These are phyloP conservation scores for Equus przewalskii DNA, from an alignment of 2,113 vertebrate species.

Conservation along the genomic window DNA sequence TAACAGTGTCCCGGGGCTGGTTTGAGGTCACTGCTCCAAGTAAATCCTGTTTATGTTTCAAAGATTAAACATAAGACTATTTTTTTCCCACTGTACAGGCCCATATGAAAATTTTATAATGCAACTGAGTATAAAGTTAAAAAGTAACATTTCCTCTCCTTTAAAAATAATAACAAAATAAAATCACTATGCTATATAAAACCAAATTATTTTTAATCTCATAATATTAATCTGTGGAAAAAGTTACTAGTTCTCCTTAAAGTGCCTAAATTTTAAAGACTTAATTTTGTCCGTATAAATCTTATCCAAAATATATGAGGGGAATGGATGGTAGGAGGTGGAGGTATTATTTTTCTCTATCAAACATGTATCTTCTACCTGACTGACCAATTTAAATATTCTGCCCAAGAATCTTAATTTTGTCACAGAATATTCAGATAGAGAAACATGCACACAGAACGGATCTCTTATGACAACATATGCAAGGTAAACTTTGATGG, in stretches of 20 bases:
- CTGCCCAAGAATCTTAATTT: slow-evolving; percentile 13
- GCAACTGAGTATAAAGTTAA: slow-evolving; percentile 73
- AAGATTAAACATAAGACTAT: not conserved
- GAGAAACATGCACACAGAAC: slow-evolving; percentile 64
- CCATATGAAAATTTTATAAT: slow-evolving; percentile 33
- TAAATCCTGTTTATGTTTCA: not conserved
- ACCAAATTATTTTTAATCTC: slow-evolving; percentile 59
- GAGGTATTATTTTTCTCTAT: slow-evolving; percentile 24
- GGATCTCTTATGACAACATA: not conserved
- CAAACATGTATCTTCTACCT: slow-evolving; percentile 47
- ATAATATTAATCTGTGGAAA: slow-evolving; percentile 58
- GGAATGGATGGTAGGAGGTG: not conserved
- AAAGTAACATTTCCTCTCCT: slow-evolving; percentile 74
- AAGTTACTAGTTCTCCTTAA: slow-evolving; percentile 58
- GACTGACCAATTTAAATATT: slow-evolving; percentile 56
- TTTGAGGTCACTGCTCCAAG: not conserved
- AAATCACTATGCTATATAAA: slow-evolving; percentile 76
- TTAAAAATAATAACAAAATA: slow-evolving; percentile 80
- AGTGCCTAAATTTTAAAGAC: slow-evolving; percentile 72
- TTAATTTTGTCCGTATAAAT: slow-evolving; percentile 66
- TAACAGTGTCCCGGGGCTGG: no score
- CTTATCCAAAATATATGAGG: slow-evolving; percentile 59
- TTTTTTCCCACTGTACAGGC: not conserved
- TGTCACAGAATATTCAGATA: slow-evolving; percentile 36
- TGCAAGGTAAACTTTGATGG: not conserved